Conservation (phyloP, 2,113 vertebrate genomes). For the Strigops habroptila region DNA sequence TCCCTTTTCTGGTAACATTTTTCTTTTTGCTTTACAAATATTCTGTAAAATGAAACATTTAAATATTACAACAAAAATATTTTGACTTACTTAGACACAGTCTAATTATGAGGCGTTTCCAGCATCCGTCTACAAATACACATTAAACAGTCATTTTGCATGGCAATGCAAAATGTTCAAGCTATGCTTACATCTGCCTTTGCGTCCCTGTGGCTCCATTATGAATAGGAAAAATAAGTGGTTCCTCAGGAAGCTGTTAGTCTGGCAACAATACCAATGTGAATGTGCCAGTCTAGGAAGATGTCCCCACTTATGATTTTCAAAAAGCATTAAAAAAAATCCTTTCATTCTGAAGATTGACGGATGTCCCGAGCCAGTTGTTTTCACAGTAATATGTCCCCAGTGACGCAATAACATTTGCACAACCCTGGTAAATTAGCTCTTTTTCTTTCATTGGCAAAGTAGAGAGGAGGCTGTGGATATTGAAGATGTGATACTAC, state of each 20-base stretch:
- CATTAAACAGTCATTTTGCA: neutral
- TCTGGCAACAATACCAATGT: neutral
- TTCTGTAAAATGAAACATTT: neutral
- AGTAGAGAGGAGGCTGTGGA: neutral
- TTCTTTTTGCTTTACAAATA: neutral
- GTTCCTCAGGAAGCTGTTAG: neutral
- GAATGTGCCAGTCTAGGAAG: neutral
- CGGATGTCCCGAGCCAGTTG: neutral
- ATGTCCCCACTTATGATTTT: neutral
- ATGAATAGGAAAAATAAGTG: conserved; percentile 3
- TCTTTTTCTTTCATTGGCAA: neutral
- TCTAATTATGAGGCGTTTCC: neutral
- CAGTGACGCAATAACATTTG: neutral
- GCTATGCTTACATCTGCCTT: neutral
- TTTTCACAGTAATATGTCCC: neutral
- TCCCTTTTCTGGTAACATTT: neutral
- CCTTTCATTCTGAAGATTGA: neutral
- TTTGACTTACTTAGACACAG: neutral
- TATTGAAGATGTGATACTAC: neutral
- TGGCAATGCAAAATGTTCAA: neutral
- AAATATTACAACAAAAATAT: neutral
- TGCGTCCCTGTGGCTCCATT: neutral
- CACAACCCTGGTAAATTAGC: neutral
- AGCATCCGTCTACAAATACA: neutral
- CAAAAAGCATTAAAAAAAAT: neutral